phyloP scores from a whole-genome alignment of 2,113 vertebrate species.

The Anarhynchus alexandrinus region DNA sequence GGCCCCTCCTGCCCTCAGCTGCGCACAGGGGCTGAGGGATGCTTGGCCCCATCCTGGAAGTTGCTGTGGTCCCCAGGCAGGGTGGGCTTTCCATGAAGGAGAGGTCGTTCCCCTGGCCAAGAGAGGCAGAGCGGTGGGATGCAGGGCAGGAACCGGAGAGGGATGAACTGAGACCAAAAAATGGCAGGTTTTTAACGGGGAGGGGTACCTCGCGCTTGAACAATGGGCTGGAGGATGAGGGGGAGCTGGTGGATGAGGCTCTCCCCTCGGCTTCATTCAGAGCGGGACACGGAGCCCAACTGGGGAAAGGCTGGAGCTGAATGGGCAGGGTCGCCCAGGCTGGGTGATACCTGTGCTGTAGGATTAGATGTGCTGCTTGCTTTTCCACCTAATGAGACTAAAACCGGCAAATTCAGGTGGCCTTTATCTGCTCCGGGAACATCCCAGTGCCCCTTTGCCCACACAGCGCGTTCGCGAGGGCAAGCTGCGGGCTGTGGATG shows the following conservation, averaged over 20 bases:
- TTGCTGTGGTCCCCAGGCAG: neutral
- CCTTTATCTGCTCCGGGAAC: neutral
- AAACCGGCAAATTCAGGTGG: neutral
- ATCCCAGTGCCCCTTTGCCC: accelerated
- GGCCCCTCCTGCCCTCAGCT: neutral
- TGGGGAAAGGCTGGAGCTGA: neutral
- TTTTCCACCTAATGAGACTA: neutral
- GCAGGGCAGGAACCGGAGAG: neutral
- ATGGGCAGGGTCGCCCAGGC: accelerated
- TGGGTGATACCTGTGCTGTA: neutral
- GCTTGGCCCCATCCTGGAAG: neutral
- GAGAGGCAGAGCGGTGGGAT: neutral
- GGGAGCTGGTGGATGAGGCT: accelerated
- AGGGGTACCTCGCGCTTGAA: accelerated
- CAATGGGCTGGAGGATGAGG: too few relatives aligned
- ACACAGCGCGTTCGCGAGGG: accelerated
- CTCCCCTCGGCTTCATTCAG: neutral
- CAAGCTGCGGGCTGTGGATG: accelerated
- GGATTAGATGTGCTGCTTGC: neutral
- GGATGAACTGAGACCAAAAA: neutral
- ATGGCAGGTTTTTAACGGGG: neutral
- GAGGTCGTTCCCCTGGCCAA: accelerated
- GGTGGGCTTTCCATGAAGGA: neutral
- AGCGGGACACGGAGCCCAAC: accelerated
- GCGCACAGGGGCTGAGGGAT: neutral